Base-by-base conservation (phyloP, 2,888 invertebrate species). In the Agapetus fuscipes region DNA sequence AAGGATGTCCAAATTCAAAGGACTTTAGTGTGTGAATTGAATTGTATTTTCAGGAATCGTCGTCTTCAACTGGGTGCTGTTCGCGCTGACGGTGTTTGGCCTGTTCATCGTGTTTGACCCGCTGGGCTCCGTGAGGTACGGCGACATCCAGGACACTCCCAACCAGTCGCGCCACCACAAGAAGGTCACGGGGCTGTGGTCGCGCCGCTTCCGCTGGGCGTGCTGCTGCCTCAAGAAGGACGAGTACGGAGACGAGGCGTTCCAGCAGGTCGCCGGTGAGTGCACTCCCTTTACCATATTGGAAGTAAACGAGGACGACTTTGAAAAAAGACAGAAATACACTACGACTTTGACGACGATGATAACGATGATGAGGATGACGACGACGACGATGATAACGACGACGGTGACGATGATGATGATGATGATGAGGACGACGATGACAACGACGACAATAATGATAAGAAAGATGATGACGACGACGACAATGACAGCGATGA, bases 61-160 rank as follows among this genome's bases (percentile, higher is more conserved):
- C 1, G 68, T 87, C 33, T 83, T 82, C 59, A 84, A 86, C 54
- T 90, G 88, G 88, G 75, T 82, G 13, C 72, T 87, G 34, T 72
- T 86, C 37, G 78, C 79, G 1, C 64, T 83, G 9, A 79, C 83
- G 3, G 63, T 87, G 16, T 75, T 87, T 51, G 84, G 83, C 0
- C 66, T 88, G 30, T 79, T 81, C 30, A 66, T 88, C 60, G 79
- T 87, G 31, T 88, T 89, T 58, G 89, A 89, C 57, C 88, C 88
- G 0, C 61, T 88, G 47, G 87, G 87, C 3, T 78, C 79, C 0
- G 70, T 69, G 31, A 69, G 72, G 51, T 76, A 77, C 50, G 75
- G 76, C 12, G 74, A 75, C 50, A 67, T 74, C 56, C 71, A 74
- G 49, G 76, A 77, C 51, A 76, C 76, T 2, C 75, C 76, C 4